Base-by-base conservation (phyloP, 2,888 invertebrate species). In the Cantharis nigra region DNA sequence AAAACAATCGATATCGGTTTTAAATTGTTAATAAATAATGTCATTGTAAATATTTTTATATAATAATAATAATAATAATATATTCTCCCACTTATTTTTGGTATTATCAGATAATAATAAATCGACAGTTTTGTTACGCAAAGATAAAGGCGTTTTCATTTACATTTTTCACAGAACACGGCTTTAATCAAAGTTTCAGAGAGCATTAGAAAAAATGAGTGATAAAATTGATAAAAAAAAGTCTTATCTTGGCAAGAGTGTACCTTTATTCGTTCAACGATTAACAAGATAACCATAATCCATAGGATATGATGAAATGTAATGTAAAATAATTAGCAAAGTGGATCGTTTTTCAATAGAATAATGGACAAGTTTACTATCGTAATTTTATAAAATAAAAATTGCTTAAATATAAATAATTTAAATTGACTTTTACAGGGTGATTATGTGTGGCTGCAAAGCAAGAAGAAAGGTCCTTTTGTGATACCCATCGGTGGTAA, bases 381-480 rank as follows among this genome's bases (percentile, higher is more conserved):
- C 3, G 49, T 49, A 49, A 49, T n/a, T 7, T n/a, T 49, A 7
- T 49, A 13, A 1, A 13, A 13, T n/a, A n/a, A 0, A 2, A n/a
- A n/a, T 49, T n/a, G n/a, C 7, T 49, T n/a, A 33, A 33, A 33
- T 13, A 3, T 33, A 49, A 49, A 49, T 49, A 1, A n/a, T 49
- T n/a, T n/a, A 49, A 49, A 49, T 2, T 49, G 26, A 14, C 70
- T 69, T 80, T 87, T 87, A 71, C 84, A 96, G 96, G 95, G 95
- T 71, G 97, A 97, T 88, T 92, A 94, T 88, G 94, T 98, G 80
- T 98, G 98, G 98, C 91, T 97, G 73, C 94, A 94, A 86, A 94
- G 95, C 72, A 90, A 91, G 69, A 90, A 90, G 2, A 91, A 90
- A 63, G 91, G 92, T 0, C 96, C 96, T 87, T 97, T 97, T 86